Percentiles rank a stretch among this genome's conserved stretches.
These are phyloP conservation scores for Trachurus trachurus DNA, from an alignment of 2,797 vertebrate genomes.

Conservation along the genomic window DNA sequence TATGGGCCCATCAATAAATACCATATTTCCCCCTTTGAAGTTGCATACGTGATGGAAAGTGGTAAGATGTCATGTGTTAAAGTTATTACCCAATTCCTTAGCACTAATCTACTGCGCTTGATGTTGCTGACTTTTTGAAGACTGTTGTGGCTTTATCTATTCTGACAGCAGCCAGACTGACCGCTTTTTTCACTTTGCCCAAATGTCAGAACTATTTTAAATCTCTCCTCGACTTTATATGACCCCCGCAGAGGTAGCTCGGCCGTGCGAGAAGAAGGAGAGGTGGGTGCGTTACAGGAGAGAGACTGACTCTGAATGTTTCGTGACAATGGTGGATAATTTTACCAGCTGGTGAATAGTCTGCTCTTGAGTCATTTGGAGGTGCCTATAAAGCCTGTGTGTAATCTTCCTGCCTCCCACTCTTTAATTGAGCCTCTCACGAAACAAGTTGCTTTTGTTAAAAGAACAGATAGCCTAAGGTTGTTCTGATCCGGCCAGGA, in stretches of 20 bases:
- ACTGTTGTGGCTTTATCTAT: constrained; percentile 82
- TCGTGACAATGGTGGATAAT: constrained; percentile 78
- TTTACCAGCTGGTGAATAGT: constrained; percentile 80
- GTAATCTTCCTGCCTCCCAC: constrained; percentile 81
- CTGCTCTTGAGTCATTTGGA: constrained; percentile 84
- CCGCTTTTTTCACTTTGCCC: constrained; percentile 58
- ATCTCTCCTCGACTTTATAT: constrained; percentile 65
- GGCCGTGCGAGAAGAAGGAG: constrained; percentile 11
- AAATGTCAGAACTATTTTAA: constrained; percentile 77
- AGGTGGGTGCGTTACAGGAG: constrained; percentile 14
- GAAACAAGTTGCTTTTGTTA: constrained; percentile 82
- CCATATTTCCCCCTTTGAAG: constrained; percentile 88
- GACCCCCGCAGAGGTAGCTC: constrained; percentile 45
- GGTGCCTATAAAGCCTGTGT: constrained; percentile 80
- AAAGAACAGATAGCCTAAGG: constrained; percentile 61
- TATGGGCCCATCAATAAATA: constrained; percentile 88
- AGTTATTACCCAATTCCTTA: constrained; percentile 86
- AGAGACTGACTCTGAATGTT: constrained; percentile 58
- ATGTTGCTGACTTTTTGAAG: constrained; percentile 73
- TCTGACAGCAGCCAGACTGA: constrained; percentile 79
- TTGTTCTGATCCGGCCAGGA: constrained; percentile 35
- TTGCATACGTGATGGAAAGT: constrained; percentile 83
- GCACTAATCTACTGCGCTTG: constrained; percentile 80
- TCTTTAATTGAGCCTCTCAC: constrained; percentile 79
- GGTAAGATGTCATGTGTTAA: constrained; percentile 86